Percentiles rank a stretch among this genome's conserved stretches.
Conservation (phyloP, 2,888 invertebrate genomes). For the Melieria picta region DNA sequence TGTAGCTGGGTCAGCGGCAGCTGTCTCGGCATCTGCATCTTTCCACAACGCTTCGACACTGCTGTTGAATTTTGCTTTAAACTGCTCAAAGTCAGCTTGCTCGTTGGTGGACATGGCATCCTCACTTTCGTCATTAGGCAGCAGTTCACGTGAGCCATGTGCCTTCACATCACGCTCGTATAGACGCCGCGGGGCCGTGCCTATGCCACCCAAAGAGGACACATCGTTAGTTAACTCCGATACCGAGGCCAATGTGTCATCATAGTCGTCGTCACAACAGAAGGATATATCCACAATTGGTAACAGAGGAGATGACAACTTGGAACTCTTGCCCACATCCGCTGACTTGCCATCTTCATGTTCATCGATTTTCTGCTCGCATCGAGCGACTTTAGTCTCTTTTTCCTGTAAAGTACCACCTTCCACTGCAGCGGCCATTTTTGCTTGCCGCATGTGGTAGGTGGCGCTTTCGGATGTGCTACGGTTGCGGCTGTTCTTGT, state of each 20-base stretch:
- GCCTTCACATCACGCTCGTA: conserved; percentile 40
- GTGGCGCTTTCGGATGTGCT: conserved; percentile 55
- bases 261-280: conserved; percentile 46
- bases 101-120: conserved; percentile 46
- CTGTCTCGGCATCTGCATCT: conserved; percentile 49
- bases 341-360: neutral
- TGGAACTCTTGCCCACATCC: neutral
- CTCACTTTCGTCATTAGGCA: conserved; percentile 36
- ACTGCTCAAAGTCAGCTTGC: conserved; percentile 54
- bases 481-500: conserved; percentile 54
- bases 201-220: conserved; percentile 10
- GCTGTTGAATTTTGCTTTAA: conserved; percentile 72
- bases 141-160: conserved; percentile 21
- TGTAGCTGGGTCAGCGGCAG: neutral
- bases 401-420: neutral
- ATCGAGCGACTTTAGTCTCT: neutral
- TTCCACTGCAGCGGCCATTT: conserved; percentile 6
- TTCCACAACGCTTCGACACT: conserved; percentile 77
- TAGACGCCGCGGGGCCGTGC: conserved; percentile 36
- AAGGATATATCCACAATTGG: conserved; percentile 46
- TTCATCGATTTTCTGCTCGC: conserved; percentile 1
- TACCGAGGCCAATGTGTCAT: conserved; percentile 46
- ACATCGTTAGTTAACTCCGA: conserved; percentile 42
- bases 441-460: conserved; percentile 39
- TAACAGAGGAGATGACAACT: conserved; percentile 23